Evolutionary conservation across 2,888 invertebrate species (phyloP), one percentile per base, ranked within the genome.

Genomic region (Sesamia inferens): DNA sequence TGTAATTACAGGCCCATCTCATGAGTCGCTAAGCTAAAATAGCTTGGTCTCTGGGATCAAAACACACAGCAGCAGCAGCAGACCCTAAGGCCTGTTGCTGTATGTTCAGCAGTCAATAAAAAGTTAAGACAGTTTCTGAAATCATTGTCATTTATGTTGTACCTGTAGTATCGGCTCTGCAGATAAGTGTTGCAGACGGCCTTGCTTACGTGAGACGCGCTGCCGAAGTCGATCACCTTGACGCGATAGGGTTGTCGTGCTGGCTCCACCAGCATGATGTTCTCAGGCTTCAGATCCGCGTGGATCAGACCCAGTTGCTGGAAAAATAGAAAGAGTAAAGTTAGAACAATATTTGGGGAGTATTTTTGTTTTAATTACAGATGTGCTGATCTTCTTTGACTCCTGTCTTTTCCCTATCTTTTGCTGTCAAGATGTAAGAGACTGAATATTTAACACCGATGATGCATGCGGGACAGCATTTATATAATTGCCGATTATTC

Each of bases 231-330:
- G 90, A 99, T 99, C 67, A 99, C 99, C 97, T 99, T 99, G 74
- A 99, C 99, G 85, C 99, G 97, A 96, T 99, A 99, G 2, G 99
- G 99, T 94, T 99, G 99, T 84, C 99, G 97, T 76, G 98, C 98
- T 64, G 99, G 99, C 96, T 99, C 99, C 87, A 99, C 99, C 94
- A 99, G 96, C 99, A 99, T 99, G 93, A 99, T 99, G 96, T 99
- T 99, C 96, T 99, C 99, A 24, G 99, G 99, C 96, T 99, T 99
- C 91, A 99, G 96, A 96, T 99, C 99, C 82, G 99, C 99, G 96
- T 99, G 99, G 93, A 99, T 99, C 91, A 99, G 97, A 86, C 99
- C 99, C 92, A 99, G 97, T 98, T 99, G 99, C 98, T 99, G 97
- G 83, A 65, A 11, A 24, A 71, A 61, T 0, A 7, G 1, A 31